Conservation (phyloP, 2,113 vertebrate species). For the Ptychochromis oligacanthus region DNA sequence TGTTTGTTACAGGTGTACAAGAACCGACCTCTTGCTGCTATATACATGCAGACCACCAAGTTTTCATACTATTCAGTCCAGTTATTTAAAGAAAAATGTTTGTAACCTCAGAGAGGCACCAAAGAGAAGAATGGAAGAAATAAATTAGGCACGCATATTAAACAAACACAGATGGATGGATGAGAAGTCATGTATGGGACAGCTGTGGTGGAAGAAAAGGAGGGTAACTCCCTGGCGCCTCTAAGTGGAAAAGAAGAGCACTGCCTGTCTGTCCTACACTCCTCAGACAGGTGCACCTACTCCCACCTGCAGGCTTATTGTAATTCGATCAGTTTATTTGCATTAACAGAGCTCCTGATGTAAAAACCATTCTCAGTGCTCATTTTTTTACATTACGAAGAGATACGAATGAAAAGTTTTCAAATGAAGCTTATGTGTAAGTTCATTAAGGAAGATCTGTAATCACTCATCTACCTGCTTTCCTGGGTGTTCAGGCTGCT, state of each 20-base stretch:
- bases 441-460: too few relatives aligned
- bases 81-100: neutral
- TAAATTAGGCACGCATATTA: conserved; percentile 4
- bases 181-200: neutral
- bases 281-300: conserved; percentile 16
- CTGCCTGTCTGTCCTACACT: neutral
- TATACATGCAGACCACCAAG: neutral
- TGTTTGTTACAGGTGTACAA: neutral
- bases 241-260: conserved; percentile 57
- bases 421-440: too few relatives aligned
- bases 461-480: too few relatives aligned
- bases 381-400: too few relatives aligned
- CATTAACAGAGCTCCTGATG: neutral
- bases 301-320: conserved; percentile 1
- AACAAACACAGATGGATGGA: conserved; percentile 17
- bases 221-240: conserved; percentile 48
- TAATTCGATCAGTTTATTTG: neutral
- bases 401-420: too few relatives aligned
- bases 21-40: neutral
- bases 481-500: too few relatives aligned
- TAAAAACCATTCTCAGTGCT: too few relatives aligned
- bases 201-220: neutral
- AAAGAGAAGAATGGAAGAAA: neutral
- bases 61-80: neutral
- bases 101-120: neutral